phyloP scores from a whole-genome alignment of 2,113 vertebrate species.

The Tauraco erythrolophus region DNA sequence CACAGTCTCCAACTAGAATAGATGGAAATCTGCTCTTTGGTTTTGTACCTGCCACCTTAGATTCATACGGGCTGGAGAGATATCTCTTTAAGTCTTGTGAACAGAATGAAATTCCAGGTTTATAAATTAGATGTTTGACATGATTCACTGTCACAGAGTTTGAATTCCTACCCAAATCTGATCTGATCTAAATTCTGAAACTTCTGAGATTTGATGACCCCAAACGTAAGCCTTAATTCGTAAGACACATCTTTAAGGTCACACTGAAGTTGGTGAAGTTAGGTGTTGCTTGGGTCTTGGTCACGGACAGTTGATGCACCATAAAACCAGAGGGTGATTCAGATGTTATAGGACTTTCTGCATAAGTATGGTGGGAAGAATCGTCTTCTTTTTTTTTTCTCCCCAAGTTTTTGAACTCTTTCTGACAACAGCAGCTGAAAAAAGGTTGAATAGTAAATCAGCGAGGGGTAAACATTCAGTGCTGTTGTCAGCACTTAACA shows the following conservation, averaged over 20 bases:
- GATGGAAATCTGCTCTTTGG: not conserved
- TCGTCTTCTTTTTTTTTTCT: accelerated
- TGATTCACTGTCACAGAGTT: not conserved
- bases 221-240: not conserved
- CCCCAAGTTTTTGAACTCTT: not conserved
- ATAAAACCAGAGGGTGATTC: not conserved
- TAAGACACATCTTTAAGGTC: not conserved
- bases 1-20: not conserved
- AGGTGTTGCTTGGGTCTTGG: not conserved
- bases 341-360: not conserved
- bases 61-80: not conserved
- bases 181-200: not conserved
- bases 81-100: not conserved
- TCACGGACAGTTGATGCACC: not conserved
- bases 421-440: not conserved
- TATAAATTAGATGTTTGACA: not conserved
- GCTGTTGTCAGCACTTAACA: not conserved
- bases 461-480: not conserved
- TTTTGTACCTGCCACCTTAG: not conserved
- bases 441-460: not conserved
- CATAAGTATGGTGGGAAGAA: not conserved
- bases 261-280: not conserved
- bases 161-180: not conserved
- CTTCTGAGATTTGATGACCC: not conserved
- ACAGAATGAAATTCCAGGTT: not conserved